Evolutionary conservation across 1,140 invertebrate genomes (phyloP), one percentile per base, ranked within the genome.

Genomic region (Cryptotermes secundus): DNA sequence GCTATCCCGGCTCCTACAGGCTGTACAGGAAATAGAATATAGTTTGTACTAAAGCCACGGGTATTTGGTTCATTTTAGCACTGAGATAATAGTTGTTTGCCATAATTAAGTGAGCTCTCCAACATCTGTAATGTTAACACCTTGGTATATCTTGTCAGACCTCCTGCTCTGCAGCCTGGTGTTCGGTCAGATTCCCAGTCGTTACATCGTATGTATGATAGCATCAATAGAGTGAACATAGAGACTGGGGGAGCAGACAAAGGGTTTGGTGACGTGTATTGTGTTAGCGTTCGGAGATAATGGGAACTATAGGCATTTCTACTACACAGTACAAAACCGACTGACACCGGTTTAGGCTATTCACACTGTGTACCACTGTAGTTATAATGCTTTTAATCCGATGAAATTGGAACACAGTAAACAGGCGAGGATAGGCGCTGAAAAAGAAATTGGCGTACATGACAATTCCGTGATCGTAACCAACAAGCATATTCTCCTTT

Each of bases 301-400:
- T 31, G 31, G 26, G 59, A 72, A 72, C 31, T 72, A 72, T 72
- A 72, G 59, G 59, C 59, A 72, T 72, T 72, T 72, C 26, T 72
- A 72, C 59, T 31, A n/a, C 31, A 72, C n/a, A 72, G 59, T 72
- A 14, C 59, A 0, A 72, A n/a, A 72, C 59, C 59, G n/a, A 72
- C 59, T 72, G n/a, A 72, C 59, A 72, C 59, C n/a, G 59, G 59
- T 72, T 72, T 72, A 72, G 59, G 26, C 59, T 72, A 72, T 72
- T 72, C 59, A 72, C 59, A 72, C 59, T 31, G n/a, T 72, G 59
- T 72, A 59, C n/a, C 26, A 72, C 26, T 72, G 26, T 72, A 31
- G 59, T 72, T 72, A 72, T 72, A 31, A 72, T 72, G n/a, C 31
- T 72, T 72, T 26, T 72, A 72, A 72, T 72, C 26, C 26, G n/a